Evolutionary conservation across 2,797 vertebrate species (phyloP).

Genomic region (Chaetodon trifasciatus): DNA sequence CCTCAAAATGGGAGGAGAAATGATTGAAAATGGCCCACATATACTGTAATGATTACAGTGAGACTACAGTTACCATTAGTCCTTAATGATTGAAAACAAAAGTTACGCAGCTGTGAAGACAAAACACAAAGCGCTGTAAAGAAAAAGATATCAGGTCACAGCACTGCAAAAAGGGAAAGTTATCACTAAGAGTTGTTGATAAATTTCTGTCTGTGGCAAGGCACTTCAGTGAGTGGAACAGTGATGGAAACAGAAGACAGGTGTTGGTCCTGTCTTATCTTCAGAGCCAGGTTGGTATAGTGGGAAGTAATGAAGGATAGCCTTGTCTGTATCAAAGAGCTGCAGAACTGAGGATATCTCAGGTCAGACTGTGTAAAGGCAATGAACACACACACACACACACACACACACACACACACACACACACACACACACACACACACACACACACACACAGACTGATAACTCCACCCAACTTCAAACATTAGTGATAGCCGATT

Average conservation of each 20-base stretch:
- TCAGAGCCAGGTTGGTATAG: constrained; percentile 69
- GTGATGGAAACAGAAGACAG: constrained; percentile 76
- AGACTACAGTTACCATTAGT: constrained; percentile 27
- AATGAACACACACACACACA: constrained; percentile 54
- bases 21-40: constrained; percentile 20
- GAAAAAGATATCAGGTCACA: constrained; percentile 26
- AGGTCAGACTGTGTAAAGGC: constrained; percentile 57
- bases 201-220: constrained; percentile 41
- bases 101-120: constrained; percentile 9
- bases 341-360: constrained; percentile 76
- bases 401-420: not conserved
- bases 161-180: constrained; percentile 33
- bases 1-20: constrained; percentile 40
- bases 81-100: not conserved
- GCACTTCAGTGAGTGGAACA: constrained; percentile 42
- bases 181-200: constrained; percentile 50
- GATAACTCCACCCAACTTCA: constrained; percentile 60
- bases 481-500: constrained; percentile 62
- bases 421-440: constrained; percentile 38
- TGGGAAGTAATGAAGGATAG: constrained; percentile 77
- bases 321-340: constrained; percentile 75
- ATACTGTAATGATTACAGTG: constrained; percentile 3
- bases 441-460: constrained; percentile 6
- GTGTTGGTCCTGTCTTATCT: constrained; percentile 81
- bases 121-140: constrained; percentile 10